Conservation (phyloP, 1,140 invertebrate genomes). For the Neodiprion fabricii region DNA sequence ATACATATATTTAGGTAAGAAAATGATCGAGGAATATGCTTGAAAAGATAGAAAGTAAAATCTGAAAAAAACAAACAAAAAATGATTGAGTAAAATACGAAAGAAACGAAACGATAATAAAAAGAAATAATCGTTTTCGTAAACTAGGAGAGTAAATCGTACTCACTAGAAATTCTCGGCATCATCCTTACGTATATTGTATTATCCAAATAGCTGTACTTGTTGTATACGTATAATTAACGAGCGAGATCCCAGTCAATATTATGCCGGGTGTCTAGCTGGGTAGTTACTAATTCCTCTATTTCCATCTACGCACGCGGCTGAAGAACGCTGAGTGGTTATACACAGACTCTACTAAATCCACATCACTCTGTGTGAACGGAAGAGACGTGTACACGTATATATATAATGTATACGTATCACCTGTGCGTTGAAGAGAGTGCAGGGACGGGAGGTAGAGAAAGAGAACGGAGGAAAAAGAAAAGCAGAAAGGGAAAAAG, state of each 20-base stretch:
- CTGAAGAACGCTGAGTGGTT: too few relatives aligned
- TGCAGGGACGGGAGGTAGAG: neutral
- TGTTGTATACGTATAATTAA: too few relatives aligned
- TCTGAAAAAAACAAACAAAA: slow-evolving; percentile 26
- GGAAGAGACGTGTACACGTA: neutral
- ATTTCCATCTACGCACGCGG: too few relatives aligned
- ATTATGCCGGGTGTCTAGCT: neutral
- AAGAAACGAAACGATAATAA: neutral
- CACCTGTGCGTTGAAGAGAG: too few relatives aligned
- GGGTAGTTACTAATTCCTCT: too few relatives aligned
- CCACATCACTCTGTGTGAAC: neutral
- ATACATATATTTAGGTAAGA: neutral
- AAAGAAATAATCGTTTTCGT: slow-evolving; percentile 6
- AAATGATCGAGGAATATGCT: neutral
- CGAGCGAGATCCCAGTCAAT: neutral
- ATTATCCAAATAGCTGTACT: too few relatives aligned
- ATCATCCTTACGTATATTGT: neutral
- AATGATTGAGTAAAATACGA: neutral
- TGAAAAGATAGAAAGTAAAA: neutral
- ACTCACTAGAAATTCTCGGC: neutral
- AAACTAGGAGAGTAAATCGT: neutral
- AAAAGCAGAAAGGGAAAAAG: slow-evolving; percentile 16
- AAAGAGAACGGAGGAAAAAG: slow-evolving; percentile 34
- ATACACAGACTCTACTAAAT: neutral
- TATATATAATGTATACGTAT: too few relatives aligned